Conservation (phyloP, 2,113 vertebrate genomes). For the Carassius auratus region DNA sequence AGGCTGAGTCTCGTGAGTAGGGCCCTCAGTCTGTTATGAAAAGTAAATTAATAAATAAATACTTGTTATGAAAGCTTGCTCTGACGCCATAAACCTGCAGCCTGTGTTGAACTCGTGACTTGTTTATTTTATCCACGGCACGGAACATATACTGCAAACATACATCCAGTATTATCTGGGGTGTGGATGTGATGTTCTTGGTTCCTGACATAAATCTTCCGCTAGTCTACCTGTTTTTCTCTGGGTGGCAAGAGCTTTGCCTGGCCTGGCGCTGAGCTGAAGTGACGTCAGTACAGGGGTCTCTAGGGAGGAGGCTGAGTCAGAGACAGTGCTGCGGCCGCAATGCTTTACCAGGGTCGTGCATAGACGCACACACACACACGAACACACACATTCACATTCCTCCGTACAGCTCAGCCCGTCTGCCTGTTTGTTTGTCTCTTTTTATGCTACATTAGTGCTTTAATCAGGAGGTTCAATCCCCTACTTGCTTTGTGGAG, state of each 20-base stretch:
- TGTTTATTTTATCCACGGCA: background rate
- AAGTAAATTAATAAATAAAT: slow-evolving; percentile 23
- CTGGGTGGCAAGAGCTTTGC: slow-evolving; percentile 61
- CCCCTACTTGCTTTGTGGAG: background rate
- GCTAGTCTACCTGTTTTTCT: slow-evolving; percentile 35
- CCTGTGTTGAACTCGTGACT: background rate
- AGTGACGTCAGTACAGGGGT: slow-evolving; percentile 92
- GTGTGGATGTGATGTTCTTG: slow-evolving; percentile 13
- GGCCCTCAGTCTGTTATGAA: slow-evolving; percentile 20
- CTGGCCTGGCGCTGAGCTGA: slow-evolving; percentile 83
- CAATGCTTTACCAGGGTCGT: slow-evolving; percentile 90
- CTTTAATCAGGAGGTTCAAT: slow-evolving; percentile 44
- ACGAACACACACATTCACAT: slow-evolving; percentile 57
- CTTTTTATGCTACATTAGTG: slow-evolving; percentile 29
- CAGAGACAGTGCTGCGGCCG: slow-evolving; percentile 90
- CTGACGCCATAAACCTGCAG: background rate
- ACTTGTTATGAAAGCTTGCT: slow-evolving; percentile 28
- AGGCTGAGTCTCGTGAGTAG: slow-evolving; percentile 13
- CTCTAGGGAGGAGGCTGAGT: slow-evolving; percentile 95
- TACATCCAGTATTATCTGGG: background rate
- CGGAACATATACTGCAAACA: slow-evolving; percentile 3
- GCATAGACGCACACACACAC: slow-evolving; percentile 50
- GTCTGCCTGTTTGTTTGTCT: slow-evolving; percentile 33
- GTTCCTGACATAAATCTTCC: slow-evolving; percentile 23
- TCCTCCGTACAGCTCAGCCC: slow-evolving; percentile 57